phyloP scores from a whole-genome alignment of 2,888 invertebrate genomes.

The Oligia fasciuncula region DNA sequence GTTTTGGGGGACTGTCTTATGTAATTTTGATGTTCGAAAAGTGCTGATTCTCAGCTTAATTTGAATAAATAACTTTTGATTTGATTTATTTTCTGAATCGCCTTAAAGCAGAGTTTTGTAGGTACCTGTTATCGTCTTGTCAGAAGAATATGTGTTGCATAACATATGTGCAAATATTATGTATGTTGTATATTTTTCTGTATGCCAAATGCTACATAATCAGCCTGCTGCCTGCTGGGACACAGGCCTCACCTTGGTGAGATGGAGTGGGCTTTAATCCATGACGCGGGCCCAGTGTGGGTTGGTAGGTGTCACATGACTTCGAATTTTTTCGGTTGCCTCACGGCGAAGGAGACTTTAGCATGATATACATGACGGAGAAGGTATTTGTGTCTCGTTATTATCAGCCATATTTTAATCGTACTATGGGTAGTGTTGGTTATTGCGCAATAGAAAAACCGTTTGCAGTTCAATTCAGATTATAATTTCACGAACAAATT shows the following conservation, averaged over 20 bases:
- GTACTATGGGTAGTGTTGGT: too few relatives aligned
- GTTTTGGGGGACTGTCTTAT: background rate
- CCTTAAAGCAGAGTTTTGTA: too few relatives aligned
- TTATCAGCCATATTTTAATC: too few relatives aligned
- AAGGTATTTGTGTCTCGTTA: too few relatives aligned
- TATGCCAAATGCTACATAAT: background rate
- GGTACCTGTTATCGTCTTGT: background rate
- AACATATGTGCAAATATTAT: too few relatives aligned
- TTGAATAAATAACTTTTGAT: background rate
- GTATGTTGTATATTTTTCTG: background rate
- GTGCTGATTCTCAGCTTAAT: background rate
- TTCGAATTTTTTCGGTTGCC: background rate
- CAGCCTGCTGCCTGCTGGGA: too few relatives aligned
- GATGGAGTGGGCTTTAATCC: too few relatives aligned
- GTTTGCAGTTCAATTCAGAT: too few relatives aligned
- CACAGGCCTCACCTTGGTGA: background rate
- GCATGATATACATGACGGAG: background rate
- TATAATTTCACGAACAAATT: too few relatives aligned
- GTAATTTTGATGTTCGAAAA: background rate
- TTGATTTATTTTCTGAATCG: background rate
- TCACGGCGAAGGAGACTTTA: background rate
- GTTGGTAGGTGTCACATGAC: background rate
- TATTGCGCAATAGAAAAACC: too few relatives aligned
- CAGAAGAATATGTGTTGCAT: background rate
- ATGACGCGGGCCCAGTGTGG: background rate